Evolutionary conservation across 2,113 vertebrate genomes (phyloP).

Genomic region (Progne subis): DNA sequence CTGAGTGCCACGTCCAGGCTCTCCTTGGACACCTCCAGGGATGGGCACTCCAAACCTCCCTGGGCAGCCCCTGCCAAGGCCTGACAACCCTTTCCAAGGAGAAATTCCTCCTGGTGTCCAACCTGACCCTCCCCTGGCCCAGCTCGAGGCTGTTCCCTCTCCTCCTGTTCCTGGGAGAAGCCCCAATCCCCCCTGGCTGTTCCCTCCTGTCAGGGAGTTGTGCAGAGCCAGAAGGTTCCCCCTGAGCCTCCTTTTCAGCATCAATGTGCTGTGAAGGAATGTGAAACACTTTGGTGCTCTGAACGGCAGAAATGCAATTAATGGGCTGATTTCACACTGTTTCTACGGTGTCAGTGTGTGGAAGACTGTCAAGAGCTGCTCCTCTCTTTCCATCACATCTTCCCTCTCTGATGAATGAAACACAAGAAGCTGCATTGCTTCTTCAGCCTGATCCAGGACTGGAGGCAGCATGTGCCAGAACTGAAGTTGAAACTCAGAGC

Average conservation of each 20-base stretch:
- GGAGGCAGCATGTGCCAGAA: background rate
- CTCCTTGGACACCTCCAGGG: background rate
- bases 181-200: fast-evolving
- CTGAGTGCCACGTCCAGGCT: fast-evolving
- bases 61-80: background rate
- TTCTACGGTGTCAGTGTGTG: background rate
- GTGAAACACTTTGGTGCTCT: background rate
- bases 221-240: background rate
- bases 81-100: fast-evolving
- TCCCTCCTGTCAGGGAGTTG: background rate
- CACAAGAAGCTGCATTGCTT: background rate
- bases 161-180: background rate
- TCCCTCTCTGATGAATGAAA: background rate
- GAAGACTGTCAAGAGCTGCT: background rate
- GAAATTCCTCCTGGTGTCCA: background rate
- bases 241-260: background rate
- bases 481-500: background rate
- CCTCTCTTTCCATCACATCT: background rate
- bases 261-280: background rate
- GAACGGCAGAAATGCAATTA: background rate
- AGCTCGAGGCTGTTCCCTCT: background rate
- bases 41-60: background rate
- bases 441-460: background rate
- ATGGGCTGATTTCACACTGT: background rate
- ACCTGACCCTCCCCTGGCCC: fast-evolving